Evolutionary conservation across 2,113 vertebrate species (phyloP), one percentile per base, ranked within the genome.

Genomic region (Crypturellus undulatus): DNA sequence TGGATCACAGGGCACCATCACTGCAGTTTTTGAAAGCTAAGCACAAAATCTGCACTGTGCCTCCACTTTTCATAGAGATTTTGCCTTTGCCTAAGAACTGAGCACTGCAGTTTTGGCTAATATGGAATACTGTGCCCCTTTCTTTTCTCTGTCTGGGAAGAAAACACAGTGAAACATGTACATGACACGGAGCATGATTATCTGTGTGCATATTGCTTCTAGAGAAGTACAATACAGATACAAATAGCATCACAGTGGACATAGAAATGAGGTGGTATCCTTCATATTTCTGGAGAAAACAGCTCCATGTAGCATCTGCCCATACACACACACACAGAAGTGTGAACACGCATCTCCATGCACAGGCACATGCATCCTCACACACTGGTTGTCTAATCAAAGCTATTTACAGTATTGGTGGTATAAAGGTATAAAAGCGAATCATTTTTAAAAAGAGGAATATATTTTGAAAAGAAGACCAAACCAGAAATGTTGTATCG

Each of bases 361-460:
- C 49, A 36, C 9, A 43, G 69, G 22, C 52, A 12, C 8, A 1
- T 15, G 6, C 21, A 6, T 65, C 20, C 18, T 84, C 54, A 24
- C 0, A 0, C 21, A 54, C 32, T 9, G 1, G 3, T 51, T 45
- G 54, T 84, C 36, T 14, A 7, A 22, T n/a, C 49, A 63, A 72
- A 59, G 20, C 9, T 64, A 4, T 59, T 62, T 63, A 45, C 17
- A 16, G 8, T 42, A 25, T 42, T 18, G 42, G 20, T 25, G 85
- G 40, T 42, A 42, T 42, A 42, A 42, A 42, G 10, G 40, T 42
- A 42, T 13, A 65, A 76, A 25, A 4, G 26, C 52, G 12, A 88
- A 83, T 64, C 11, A 28, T 40, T 80, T 77, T 70, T 34, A 3
- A 51, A 40, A 87, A 36, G 0, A 79, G 65, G 13, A 42, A 81